Conservation (phyloP, 2,888 invertebrate species). For the Watsonalla binaria region DNA sequence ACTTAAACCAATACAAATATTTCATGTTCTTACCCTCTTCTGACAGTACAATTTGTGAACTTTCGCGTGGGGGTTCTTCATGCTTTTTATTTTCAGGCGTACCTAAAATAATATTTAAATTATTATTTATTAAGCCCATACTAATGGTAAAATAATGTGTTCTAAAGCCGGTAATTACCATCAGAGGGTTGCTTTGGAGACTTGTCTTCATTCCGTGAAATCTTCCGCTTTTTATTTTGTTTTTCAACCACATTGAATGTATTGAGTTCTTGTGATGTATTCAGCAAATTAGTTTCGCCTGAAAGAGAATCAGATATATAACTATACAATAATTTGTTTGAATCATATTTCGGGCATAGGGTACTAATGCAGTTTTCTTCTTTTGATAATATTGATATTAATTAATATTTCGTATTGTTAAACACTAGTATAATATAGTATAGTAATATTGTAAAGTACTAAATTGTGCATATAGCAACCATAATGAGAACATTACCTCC, state of each 20-base stretch:
- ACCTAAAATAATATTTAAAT: not conserved
- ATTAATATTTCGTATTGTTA: too few relatives aligned
- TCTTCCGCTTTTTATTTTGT: slow-evolving; percentile 34
- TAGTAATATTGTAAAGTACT: too few relatives aligned
- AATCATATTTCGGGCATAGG: too few relatives aligned
- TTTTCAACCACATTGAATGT: not conserved
- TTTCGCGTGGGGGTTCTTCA: not conserved
- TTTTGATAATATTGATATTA: too few relatives aligned
- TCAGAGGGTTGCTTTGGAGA: slow-evolving; percentile 4
- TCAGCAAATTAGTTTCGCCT: not conserved
- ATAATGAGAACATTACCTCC: slow-evolving; percentile 7
- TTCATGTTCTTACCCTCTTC: not conserved
- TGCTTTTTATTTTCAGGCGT: not conserved
- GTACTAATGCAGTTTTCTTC: too few relatives aligned
- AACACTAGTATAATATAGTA: too few relatives aligned
- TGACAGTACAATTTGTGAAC: not conserved
- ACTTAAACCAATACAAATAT: too few relatives aligned
- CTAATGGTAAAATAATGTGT: not conserved
- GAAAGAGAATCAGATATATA: not conserved
- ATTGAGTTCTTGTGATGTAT: not conserved
- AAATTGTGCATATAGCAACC: slow-evolving; percentile 3
- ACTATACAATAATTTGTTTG: too few relatives aligned
- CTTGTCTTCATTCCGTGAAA: slow-evolving; percentile 21
- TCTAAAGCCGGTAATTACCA: slow-evolving; percentile 12
- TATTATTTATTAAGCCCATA: too few relatives aligned